Evolutionary conservation across 2,797 vertebrate species (phyloP).

Genomic region (Lepilemur ruficaudatus): DNA sequence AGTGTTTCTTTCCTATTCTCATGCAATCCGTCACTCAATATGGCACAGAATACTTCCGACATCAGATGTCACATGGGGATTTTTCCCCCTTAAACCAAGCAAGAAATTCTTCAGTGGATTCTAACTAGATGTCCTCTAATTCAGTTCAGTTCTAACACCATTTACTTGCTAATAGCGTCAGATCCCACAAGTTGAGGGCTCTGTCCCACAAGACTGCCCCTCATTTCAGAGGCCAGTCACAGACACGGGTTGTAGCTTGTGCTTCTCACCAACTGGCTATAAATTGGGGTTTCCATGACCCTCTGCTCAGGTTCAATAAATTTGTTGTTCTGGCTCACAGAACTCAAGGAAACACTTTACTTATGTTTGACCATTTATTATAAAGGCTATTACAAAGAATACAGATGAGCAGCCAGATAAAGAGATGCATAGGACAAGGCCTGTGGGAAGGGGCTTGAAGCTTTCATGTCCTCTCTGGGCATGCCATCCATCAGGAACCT

Average conservation of each 20-base stretch:
- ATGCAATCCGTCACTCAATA: neutral
- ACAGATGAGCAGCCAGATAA: neutral
- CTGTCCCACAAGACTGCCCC: neutral
- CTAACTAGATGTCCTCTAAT: neutral
- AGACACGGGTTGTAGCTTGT: neutral
- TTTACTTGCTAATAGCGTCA: neutral
- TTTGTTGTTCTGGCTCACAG: neutral
- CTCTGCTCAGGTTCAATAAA: neutral
- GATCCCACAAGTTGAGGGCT: neutral
- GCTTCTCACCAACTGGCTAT: neutral
- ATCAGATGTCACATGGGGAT: neutral
- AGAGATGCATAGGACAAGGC: neutral
- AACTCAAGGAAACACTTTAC: neutral
- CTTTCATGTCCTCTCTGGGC: neutral
- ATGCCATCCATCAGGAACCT: too few relatives aligned
- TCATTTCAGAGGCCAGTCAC: neutral
- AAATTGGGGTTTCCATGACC: neutral
- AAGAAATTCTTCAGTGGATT: neutral
- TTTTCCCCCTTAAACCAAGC: neutral
- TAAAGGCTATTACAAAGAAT: neutral
- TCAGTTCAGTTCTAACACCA: neutral
- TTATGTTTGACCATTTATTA: neutral
- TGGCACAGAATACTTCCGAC: neutral
- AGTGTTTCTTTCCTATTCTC: neutral
- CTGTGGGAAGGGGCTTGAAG: neutral